phyloP scores from a whole-genome alignment of 2,797 vertebrate species.

The Sarcoramphus papa region DNA sequence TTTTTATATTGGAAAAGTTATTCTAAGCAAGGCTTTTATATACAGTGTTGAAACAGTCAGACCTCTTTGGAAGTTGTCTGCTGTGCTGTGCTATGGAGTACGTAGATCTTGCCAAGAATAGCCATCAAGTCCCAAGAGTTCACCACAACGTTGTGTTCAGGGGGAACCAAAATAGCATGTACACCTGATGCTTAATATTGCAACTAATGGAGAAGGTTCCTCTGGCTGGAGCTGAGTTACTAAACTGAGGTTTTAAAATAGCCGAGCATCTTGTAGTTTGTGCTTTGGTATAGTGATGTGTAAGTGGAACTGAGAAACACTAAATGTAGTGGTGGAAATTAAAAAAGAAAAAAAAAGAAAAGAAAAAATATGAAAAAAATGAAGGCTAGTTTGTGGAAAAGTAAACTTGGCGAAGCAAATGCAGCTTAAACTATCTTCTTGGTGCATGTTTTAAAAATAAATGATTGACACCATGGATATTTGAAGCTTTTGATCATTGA shows the following conservation, averaged over 20 bases:
- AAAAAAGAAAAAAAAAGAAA: too few species aligned
- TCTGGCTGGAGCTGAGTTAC: background rate
- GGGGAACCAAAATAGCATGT: background rate
- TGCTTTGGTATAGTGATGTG: background rate
- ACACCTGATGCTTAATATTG: background rate
- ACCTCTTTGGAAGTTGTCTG: background rate
- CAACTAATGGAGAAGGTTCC: background rate
- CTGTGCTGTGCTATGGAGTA: background rate
- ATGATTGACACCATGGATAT: background rate
- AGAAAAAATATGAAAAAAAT: rapidly evolving
- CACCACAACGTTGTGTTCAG: rapidly evolving
- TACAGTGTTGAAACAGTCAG: background rate
- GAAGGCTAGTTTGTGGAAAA: background rate
- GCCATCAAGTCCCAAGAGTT: background rate
- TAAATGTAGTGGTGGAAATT: background rate
- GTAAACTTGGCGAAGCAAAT: background rate
- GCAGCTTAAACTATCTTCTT: background rate
- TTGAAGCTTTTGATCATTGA: conserved; percentile 28
- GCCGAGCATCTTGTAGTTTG: background rate
- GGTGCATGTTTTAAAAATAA: background rate
- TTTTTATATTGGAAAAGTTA: background rate
- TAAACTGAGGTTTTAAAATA: background rate
- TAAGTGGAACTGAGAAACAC: background rate
- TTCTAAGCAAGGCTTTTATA: background rate
- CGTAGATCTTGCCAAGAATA: background rate